These are phyloP conservation scores for Apis florea DNA, from an alignment of 1,140 invertebrate species.

Conservation along the genomic window DNA sequence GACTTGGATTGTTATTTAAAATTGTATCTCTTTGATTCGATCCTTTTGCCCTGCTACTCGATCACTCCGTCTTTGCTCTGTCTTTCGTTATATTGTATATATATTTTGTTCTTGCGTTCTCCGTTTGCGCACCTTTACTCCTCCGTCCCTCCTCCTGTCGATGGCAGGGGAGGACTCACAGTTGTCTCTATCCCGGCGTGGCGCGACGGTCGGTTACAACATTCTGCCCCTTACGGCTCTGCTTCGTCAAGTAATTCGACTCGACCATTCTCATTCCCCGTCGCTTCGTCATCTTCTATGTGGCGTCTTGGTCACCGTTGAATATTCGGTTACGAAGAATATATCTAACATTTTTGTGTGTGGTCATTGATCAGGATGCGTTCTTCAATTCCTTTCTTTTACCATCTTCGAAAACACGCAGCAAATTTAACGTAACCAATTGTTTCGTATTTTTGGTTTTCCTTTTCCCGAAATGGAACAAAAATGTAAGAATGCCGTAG, in stretches of 20 bases:
- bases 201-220: too few species aligned
- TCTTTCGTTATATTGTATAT: not conserved
- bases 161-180: not conserved
- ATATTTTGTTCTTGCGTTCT: too few species aligned
- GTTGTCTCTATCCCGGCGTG: too few species aligned
- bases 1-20: too few species aligned
- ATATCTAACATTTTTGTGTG: not conserved
- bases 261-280: slow-evolving; percentile 50
- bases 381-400: not conserved
- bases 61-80: not conserved
- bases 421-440: not conserved
- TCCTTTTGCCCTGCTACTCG: too few species aligned
- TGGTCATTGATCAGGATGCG: not conserved
- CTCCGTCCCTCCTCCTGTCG: not conserved
- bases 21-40: too few species aligned
- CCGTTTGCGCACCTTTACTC: too few species aligned
- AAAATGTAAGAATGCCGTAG: too few species aligned
- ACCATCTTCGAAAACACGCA: not conserved
- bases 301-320: not conserved
- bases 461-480: too few species aligned
- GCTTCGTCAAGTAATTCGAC: slow-evolving; percentile 46
- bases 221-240: not conserved
- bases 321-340: slow-evolving; percentile 48
- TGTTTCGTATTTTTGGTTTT: not conserved
- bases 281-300: slow-evolving; percentile 21